Conservation (phyloP, 2,888 invertebrate species). For the Neoitamus cyanurus region DNA sequence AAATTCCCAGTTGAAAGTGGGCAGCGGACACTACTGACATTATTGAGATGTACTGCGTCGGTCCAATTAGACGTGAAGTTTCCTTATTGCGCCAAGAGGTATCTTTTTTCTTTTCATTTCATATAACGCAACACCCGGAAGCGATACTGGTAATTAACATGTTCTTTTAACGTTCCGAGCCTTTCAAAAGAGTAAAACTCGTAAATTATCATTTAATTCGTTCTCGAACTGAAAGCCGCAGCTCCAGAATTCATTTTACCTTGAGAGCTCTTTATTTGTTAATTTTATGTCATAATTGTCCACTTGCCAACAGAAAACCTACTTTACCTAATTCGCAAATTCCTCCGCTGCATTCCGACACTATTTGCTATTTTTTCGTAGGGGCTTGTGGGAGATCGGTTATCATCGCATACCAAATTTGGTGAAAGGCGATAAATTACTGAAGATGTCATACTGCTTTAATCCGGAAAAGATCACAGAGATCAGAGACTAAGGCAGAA, state of each 20-base stretch:
- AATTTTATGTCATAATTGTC: not conserved
- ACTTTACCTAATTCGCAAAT: not conserved
- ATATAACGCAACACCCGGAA: not conserved
- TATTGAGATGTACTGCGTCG: not conserved
- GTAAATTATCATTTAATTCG: not conserved
- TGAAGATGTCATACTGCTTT: not conserved
- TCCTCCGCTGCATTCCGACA: not conserved
- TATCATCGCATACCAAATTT: not conserved
- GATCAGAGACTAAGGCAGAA: not conserved
- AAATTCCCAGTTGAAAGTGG: not conserved
- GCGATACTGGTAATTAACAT: not conserved
- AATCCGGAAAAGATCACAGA: not conserved
- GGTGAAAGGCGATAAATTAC: not conserved
- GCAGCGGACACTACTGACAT: not conserved
- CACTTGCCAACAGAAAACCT: not conserved
- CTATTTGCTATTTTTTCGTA: not conserved
- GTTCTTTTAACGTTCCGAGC: not conserved
- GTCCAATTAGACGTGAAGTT: not conserved
- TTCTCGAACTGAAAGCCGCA: not conserved
- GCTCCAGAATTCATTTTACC: not conserved
- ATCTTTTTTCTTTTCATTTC: not conserved
- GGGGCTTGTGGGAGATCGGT: not conserved
- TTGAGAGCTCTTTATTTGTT: not conserved
- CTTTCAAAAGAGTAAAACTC: not conserved
- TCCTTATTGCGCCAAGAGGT: not conserved